phyloP scores from a whole-genome alignment of 1,140 invertebrate genomes.

The Dryas iulia region DNA sequence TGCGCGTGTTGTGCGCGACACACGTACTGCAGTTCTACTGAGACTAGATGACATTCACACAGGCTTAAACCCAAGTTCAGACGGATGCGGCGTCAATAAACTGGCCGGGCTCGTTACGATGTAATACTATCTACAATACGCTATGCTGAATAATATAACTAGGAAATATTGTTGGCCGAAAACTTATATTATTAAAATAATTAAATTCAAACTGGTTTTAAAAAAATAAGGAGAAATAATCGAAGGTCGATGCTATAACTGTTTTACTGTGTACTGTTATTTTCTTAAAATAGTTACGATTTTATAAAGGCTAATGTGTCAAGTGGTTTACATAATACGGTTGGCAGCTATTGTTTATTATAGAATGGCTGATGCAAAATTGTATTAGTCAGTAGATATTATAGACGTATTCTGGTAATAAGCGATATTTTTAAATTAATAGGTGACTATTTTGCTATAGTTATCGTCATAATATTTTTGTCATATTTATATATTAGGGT shows the following conservation, averaged over 20 bases:
- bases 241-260: background rate
- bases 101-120: slow-evolving; percentile 52
- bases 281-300: background rate
- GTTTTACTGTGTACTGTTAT: background rate
- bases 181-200: background rate
- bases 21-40: slow-evolving; percentile 64
- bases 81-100: slow-evolving; percentile 65
- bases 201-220: background rate
- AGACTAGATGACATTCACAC: slow-evolving; percentile 74
- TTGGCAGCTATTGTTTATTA: background rate
- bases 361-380: background rate
- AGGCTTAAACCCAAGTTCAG: slow-evolving; percentile 71
- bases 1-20: slow-evolving; percentile 46
- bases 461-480: background rate
- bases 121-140: slow-evolving; percentile 37
- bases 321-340: background rate
- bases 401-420: background rate
- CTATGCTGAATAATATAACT: background rate
- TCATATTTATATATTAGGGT: too few species aligned
- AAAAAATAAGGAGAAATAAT: background rate
- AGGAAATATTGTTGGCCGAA: background rate
- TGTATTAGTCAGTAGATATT: background rate
- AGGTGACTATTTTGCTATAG: background rate
- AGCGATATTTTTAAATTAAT: background rate
- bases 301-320: slow-evolving; percentile 3